Conservation (phyloP, 1,140 invertebrate species). For the Mactra quadrangularis region DNA sequence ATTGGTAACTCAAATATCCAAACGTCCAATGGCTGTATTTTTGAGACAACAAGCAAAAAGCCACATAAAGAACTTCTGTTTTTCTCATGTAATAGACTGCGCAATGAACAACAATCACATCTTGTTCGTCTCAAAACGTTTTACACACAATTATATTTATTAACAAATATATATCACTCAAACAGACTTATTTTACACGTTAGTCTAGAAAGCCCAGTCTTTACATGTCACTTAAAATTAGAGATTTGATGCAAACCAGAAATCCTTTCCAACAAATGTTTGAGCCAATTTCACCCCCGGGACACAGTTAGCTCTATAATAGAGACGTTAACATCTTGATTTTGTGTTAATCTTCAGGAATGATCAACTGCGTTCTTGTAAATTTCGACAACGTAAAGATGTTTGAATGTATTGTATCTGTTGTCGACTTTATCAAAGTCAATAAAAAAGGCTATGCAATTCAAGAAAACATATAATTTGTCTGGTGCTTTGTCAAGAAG, state of each 20-base stretch:
- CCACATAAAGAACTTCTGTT: too few relatives aligned
- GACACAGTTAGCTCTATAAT: neutral
- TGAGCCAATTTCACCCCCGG: constrained; percentile 8
- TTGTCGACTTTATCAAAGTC: constrained; percentile 46
- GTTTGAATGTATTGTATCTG: constrained; percentile 38
- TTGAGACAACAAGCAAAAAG: too few relatives aligned
- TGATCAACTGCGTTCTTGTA: constrained; percentile 13
- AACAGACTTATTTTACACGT: too few relatives aligned
- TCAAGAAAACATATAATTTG: constrained; percentile 8
- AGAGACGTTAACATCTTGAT: constrained; percentile 50
- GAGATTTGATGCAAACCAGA: constrained; percentile 24
- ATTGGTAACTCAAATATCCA: too few relatives aligned
- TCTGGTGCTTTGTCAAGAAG: neutral
- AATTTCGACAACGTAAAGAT: constrained; percentile 46
- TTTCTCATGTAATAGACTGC: too few relatives aligned
- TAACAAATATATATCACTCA: too few relatives aligned
- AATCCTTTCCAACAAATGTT: neutral
- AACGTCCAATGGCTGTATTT: too few relatives aligned
- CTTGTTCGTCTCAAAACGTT: too few relatives aligned
- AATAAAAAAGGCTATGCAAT: constrained; percentile 7
- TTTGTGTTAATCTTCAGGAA: constrained; percentile 18
- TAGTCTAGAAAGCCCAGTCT: too few relatives aligned
- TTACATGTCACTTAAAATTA: neutral
- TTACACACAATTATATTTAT: too few relatives aligned
- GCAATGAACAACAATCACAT: too few relatives aligned